Conservation (phyloP, 2,888 invertebrate genomes). For the Oasisia sp. region DNA sequence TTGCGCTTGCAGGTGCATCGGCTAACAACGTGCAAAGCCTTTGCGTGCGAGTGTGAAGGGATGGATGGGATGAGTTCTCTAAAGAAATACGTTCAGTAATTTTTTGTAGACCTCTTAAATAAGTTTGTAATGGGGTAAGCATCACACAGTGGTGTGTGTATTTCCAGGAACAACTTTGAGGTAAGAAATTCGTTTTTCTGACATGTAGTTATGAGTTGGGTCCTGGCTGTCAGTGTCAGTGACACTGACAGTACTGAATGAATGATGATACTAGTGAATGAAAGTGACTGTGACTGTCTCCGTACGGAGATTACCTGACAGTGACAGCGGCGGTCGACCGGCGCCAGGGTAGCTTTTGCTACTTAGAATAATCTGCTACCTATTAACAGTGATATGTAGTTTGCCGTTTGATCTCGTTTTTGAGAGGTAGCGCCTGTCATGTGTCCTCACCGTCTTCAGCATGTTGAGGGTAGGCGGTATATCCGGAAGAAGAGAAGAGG, state of each 20-base stretch:
- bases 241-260: not conserved
- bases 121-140: not conserved
- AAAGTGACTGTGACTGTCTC: not conserved
- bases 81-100: not conserved
- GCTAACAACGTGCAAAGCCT: not conserved
- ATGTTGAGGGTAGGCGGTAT: too few species aligned
- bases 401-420: too few species aligned
- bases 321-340: not conserved
- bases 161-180: slow-evolving; percentile 10
- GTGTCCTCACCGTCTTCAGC: too few species aligned
- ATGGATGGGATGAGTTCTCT: not conserved
- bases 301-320: not conserved
- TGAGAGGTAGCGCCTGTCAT: too few species aligned
- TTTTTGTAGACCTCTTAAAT: not conserved
- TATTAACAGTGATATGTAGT: too few species aligned
- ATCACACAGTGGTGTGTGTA: not conserved
- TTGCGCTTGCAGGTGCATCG: not conserved
- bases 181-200: not conserved
- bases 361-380: too few species aligned
- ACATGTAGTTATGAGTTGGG: not conserved
- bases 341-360: too few species aligned
- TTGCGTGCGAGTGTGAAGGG: not conserved
- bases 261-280: not conserved
- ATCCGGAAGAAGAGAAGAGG: too few species aligned
- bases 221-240: not conserved